Evolutionary conservation across 2,113 vertebrate genomes (phyloP), one percentile per base, ranked within the genome.

Genomic region (Cettia cetti): DNA sequence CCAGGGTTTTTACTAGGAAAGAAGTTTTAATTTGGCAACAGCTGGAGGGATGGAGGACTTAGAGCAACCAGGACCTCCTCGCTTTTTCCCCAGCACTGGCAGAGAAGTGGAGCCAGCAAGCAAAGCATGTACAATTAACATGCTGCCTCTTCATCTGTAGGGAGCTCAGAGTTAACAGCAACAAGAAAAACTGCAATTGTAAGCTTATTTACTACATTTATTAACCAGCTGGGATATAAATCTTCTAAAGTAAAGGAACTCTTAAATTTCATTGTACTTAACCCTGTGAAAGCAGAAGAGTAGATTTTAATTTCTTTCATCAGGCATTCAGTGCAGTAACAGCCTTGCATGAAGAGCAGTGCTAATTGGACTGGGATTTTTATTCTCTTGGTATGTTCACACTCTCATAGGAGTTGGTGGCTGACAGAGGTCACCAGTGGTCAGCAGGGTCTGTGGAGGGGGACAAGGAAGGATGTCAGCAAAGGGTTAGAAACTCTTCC

Each of bases 171-270:
- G 37, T 78, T 86, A 92, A 92, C 70, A 95, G 77, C 60, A 92
- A 81, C 63, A 95, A 85, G 93, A 82, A 92, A 80, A 92, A 82
- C 66, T 94, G 77, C 77, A 93, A 83, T 59, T 95, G 85, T 92
- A 85, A 95, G 74, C 83, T 95, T 96, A 95, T 96, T 97, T 96
- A 95, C 72, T 88, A 86, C 52, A 47, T 86, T 96, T 96, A 84
- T 94, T 91, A 96, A 85, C 85, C 85, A 91, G 78, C 83, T 91
- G 95, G 91, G 80, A 92, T 91, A 63, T 77, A 86, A 95, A 91
- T 5, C 33, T 82, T 86, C 70, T 72, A 47, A 87, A 95, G 61
- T 69, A 68, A 86, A 94, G 60, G 50, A 82, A 61, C 60, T 94
- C 83, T 92, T 91, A 92, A 64, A 83, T 78, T 91, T 74, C 37